Evolutionary conservation across 2,797 vertebrate species (phyloP).

Genomic region (Myotis pilosus): DNA sequence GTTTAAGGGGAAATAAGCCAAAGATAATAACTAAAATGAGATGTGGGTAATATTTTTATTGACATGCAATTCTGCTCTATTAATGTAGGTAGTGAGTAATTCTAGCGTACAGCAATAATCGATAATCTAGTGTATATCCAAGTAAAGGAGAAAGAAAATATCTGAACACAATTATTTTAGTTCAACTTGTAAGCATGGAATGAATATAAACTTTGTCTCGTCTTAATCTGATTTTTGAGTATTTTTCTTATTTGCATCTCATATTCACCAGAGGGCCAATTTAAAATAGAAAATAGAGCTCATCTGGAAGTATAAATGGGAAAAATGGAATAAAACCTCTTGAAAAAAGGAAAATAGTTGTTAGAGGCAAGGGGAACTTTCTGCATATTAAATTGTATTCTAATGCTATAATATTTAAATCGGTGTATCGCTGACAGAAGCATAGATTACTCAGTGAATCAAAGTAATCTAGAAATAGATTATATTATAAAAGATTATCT

Average conservation of each 20-base stretch:
- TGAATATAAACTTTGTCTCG: not conserved
- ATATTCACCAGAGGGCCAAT: not conserved
- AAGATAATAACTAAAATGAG: slow-evolving; percentile 8
- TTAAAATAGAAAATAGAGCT: slow-evolving; percentile 10
- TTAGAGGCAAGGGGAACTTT: not conserved
- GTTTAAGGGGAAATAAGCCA: not conserved
- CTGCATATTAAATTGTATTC: not conserved
- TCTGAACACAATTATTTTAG: not conserved
- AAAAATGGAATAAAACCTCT: not conserved
- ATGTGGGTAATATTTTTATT: slow-evolving; percentile 29
- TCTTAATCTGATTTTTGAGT: slow-evolving; percentile 15
- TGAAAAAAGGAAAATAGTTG: not conserved
- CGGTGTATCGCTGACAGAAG: not conserved
- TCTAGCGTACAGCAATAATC: not conserved
- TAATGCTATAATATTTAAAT: not conserved
- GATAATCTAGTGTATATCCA: not conserved
- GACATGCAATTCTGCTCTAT: not conserved
- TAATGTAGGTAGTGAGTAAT: not conserved
- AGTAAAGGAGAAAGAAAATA: not conserved
- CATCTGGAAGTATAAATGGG: not conserved
- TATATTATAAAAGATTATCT: not conserved
- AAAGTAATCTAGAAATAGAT: not conserved
- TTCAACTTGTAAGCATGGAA: not conserved
- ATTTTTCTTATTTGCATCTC: slow-evolving; percentile 9
- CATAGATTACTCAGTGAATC: not conserved